These are phyloP conservation scores for Eulithis testata DNA, from an alignment of 2,888 invertebrate species.

Conservation along the genomic window DNA sequence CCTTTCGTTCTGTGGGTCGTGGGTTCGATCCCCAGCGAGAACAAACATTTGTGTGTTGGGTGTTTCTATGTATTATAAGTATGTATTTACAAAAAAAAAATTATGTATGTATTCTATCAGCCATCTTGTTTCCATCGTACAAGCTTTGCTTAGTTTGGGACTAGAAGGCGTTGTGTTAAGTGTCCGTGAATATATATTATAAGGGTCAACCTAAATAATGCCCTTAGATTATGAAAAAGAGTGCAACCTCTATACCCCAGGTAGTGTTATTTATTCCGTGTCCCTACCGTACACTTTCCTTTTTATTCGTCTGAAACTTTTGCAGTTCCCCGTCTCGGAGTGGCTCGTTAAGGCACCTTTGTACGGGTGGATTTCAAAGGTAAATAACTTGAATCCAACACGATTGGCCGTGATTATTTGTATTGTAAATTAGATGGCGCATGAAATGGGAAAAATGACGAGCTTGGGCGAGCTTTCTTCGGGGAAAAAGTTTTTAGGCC, in stretches of 20 bases:
- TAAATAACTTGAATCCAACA: constrained; percentile 63
- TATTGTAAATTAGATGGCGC: constrained; percentile 63
- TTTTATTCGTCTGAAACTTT: constrained; percentile 58
- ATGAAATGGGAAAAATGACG: constrained; percentile 41
- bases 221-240: neutral
- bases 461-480: constrained; percentile 31
- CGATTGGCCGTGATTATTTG: constrained; percentile 67
- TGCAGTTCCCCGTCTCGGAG: constrained; percentile 57
- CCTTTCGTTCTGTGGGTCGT: no score
- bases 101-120: no score
- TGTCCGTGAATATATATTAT: no score
- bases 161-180: no score
- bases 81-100: no score
- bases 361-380: constrained; percentile 58
- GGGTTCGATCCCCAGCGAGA: no score
- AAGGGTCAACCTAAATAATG: no score
- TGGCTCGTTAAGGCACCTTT: constrained; percentile 70
- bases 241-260: constrained; percentile 5
- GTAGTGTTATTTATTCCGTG: constrained; percentile 6
- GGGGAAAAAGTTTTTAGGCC: constrained; percentile 35
- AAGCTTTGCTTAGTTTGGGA: no score
- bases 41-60: no score
- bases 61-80: no score
- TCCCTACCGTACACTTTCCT: constrained; percentile 51
- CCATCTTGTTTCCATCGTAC: no score